Evolutionary conservation across 2,888 invertebrate species (phyloP), one percentile per base, ranked within the genome.

Genomic region (Drosophila paranaensis): DNA sequence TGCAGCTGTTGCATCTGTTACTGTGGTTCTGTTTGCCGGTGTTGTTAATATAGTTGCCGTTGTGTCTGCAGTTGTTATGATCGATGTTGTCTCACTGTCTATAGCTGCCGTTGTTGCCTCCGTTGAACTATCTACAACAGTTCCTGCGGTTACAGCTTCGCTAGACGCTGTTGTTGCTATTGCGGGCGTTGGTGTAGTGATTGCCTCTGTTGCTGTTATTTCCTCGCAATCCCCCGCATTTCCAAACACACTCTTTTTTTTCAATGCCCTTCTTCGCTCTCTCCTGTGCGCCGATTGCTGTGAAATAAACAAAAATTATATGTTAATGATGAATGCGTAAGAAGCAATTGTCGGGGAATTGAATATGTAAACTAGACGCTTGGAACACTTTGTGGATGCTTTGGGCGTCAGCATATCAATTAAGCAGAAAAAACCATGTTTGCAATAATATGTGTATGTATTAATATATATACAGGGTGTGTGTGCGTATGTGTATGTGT

Each of bases 221-320:
- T 74, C 60, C 66, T 46, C 65, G 74, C 37, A 25, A 48, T 78
- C 78, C 66, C 60, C 76, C 60, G 62, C 63, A 66, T 45, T 71
- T 71, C 54, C 71, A 58, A 64, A 62, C 25, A 62, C 60, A 68
- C 75, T 75, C 56, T 83, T 87, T 74, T 71, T 84, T 72, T 84
- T 82, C 70, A 57, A 39, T 68, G 58, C 50, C 78, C 58, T 81
- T 89, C 69, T 87, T 83, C 75, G 81, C 45, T 69, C 72, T 77
- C 73, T 80, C 84, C 79, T 69, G 82, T 71, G 73, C 54, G 62
- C 50, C 54, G 70, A 73, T 37, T 78, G 78, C 89, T 83, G 75
- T 42, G 68, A 65, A 33, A 30, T 33, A 57, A 13, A 53, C 42
- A 39, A 16, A 9, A 11, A 33, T 33, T 33, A 43, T 11, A 27